Conservation (phyloP, 2,113 vertebrate genomes). For the Ctenomys sociabilis region DNA sequence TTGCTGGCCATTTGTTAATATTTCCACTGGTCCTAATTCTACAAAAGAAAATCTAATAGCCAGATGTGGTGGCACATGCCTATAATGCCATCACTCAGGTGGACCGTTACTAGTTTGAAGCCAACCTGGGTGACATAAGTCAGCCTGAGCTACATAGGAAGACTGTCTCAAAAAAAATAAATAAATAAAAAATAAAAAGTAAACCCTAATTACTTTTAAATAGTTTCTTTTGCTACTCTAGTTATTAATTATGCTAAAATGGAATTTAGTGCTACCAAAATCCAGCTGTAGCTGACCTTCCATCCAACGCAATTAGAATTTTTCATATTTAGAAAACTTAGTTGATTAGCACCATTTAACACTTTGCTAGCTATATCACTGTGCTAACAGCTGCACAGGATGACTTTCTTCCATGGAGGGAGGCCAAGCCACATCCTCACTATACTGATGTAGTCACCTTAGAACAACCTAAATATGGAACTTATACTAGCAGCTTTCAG, state of each 20-base stretch:
- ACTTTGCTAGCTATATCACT: background rate
- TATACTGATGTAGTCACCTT: background rate
- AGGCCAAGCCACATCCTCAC: background rate
- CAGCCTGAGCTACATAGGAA: background rate
- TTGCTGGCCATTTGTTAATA: background rate
- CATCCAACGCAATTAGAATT: background rate
- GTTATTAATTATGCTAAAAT: background rate
- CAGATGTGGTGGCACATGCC: background rate
- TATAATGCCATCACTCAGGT: background rate
- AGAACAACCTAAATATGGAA: background rate
- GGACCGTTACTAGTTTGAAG: background rate
- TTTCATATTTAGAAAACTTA: background rate
- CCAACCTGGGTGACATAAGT: background rate
- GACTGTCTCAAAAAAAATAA: background rate
- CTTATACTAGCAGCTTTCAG: background rate
- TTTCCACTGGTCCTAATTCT: background rate
- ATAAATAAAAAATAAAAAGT: background rate
- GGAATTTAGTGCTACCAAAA: background rate
- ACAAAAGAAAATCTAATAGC: background rate
- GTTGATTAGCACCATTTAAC: background rate
- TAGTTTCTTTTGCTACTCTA: background rate
- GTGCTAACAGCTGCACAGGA: background rate
- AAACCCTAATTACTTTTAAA: background rate
- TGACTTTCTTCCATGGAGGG: background rate
- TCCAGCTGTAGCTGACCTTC: background rate